Evolutionary conservation across 2,888 invertebrate genomes (phyloP).

Genomic region (Metalampra italica): DNA sequence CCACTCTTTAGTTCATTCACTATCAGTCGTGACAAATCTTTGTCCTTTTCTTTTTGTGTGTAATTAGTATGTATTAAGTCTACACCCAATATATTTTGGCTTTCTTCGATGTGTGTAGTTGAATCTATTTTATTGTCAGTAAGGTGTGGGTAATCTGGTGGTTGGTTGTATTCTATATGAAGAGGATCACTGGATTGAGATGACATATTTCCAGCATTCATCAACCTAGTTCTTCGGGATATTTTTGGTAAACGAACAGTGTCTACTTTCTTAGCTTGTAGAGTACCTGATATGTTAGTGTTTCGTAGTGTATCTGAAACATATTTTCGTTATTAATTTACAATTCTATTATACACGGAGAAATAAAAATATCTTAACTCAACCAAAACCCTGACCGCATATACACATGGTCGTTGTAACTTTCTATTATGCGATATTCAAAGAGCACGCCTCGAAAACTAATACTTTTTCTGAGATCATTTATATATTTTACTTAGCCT

Average conservation of each 20-base stretch:
- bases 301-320: conserved; percentile 52
- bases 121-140: conserved; percentile 59
- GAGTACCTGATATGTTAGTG: conserved; percentile 45
- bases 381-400: no score
- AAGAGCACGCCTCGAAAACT: no score
- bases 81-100: conserved; percentile 30
- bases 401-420: no score
- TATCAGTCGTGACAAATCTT: conserved; percentile 55
- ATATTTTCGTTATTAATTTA: background rate
- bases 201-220: conserved; percentile 24
- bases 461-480: no score
- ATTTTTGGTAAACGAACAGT: conserved; percentile 19
- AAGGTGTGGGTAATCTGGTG: conserved; percentile 38
- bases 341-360: background rate
- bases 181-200: conserved; percentile 29
- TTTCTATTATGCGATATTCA: no score
- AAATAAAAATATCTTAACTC: no score
- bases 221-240: conserved; percentile 34
- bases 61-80: conserved; percentile 36
- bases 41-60: conserved; percentile 44
- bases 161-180: conserved; percentile 51
- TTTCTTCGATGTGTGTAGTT: conserved; percentile 18
- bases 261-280: conserved; percentile 42
- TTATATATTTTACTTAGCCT: no score
- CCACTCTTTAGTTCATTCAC: conserved; percentile 60